A percentile compares a stretch with the other conserved stretches of the same genome.
Conservation (phyloP, 2,113 vertebrate genomes). For the Cyrtonyx montezumae region DNA sequence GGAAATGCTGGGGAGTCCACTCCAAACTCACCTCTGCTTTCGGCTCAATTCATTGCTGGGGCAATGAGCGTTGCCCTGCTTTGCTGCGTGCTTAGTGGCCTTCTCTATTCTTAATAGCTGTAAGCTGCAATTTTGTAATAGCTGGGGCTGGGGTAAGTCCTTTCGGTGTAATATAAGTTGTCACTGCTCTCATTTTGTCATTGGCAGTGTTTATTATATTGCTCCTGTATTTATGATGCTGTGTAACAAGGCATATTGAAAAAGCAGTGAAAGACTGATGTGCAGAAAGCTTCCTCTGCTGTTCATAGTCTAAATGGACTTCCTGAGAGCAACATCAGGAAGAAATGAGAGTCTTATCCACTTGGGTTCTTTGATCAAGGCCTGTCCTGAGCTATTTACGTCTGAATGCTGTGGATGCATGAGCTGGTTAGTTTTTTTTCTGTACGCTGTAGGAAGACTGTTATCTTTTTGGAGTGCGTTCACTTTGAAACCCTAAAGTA, state of each 20-base stretch:
- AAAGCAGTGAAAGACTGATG: background rate
- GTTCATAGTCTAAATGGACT: background rate
- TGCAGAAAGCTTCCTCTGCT: background rate
- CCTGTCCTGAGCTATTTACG: background rate
- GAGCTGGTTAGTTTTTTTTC: background rate
- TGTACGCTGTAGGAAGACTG: background rate
- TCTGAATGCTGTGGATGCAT: background rate
- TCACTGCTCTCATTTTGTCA: background rate
- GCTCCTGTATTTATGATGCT: background rate
- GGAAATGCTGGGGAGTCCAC: background rate
- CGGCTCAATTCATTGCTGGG: background rate
- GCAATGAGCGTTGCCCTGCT: background rate
- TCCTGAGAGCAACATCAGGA: fast-evolving
- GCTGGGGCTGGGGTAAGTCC: fast-evolving
- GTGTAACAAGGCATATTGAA: background rate
- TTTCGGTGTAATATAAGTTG: background rate
- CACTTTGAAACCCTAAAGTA: background rate
- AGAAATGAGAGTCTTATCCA: background rate
- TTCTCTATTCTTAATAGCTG: background rate
- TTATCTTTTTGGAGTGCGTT: background rate
- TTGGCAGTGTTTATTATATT: background rate
- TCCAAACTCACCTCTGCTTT: no score
- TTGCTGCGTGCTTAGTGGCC: background rate
- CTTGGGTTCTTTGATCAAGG: background rate
- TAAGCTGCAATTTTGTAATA: background rate